Evolutionary conservation across 2,113 vertebrate genomes (phyloP).

Genomic region (Suncus etruscus): DNA sequence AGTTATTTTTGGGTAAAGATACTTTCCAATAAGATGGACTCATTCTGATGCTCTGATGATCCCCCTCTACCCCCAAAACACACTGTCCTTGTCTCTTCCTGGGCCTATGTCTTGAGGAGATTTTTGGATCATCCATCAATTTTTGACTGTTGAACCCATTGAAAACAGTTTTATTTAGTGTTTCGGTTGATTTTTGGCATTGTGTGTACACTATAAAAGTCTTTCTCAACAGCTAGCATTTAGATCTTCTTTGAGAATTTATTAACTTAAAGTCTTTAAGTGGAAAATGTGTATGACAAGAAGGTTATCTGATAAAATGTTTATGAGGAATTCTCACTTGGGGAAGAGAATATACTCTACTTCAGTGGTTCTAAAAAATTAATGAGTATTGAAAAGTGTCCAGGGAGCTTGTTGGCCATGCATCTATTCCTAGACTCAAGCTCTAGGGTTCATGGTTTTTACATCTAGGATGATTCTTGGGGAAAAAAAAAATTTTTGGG

Average conservation of each 20-base stretch:
- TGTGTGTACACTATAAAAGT: not conserved
- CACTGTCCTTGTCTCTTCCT: conserved; percentile 40
- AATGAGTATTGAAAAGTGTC: not conserved
- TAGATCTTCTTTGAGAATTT: conserved; percentile 38
- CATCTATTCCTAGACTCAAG: not conserved
- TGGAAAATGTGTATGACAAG: conserved; percentile 47
- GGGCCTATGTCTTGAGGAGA: not conserved
- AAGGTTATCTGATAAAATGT: conserved; percentile 24
- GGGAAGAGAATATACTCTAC: conserved; percentile 7
- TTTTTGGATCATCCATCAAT: conserved; percentile 56
- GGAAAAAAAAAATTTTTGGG: too few species aligned
- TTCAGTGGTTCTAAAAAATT: conserved; percentile 22
- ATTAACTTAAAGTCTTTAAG: conserved; percentile 28
- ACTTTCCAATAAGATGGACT: conserved; percentile 72
- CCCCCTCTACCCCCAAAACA: not conserved
- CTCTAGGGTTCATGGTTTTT: not conserved
- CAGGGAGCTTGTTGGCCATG: conserved; percentile 5
- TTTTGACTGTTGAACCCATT: conserved; percentile 42
- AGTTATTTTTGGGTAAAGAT: conserved; percentile 82
- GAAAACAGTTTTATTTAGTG: not conserved
- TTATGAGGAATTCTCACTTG: conserved; percentile 47
- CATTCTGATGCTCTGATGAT: not conserved
- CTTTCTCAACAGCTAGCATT: conserved; percentile 23
- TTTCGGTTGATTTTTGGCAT: conserved; percentile 40
- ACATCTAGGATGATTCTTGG: conserved; percentile 8